A percentile compares a stretch with the other conserved stretches of the same genome.
phyloP scores from a whole-genome alignment of 1,140 invertebrate genomes.

The Lucilia cuprina region DNA sequence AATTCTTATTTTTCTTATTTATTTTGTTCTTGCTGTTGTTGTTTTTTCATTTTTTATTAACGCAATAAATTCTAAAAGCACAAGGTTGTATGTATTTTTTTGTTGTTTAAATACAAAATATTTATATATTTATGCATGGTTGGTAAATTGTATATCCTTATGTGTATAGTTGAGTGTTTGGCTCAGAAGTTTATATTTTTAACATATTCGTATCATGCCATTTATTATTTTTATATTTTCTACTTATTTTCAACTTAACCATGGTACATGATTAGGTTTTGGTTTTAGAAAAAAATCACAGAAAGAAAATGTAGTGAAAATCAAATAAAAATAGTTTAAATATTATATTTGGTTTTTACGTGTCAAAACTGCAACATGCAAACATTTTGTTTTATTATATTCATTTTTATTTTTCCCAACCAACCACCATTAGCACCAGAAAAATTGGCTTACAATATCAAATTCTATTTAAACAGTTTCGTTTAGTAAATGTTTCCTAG shows the following conservation, averaged over 20 bases:
- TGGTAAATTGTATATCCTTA: not conserved
- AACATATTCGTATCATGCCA: not conserved
- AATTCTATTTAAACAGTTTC: too few species aligned
- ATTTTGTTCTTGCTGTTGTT: not conserved
- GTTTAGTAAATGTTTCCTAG: not conserved
- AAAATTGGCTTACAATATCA: not conserved
- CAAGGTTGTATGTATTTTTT: not conserved
- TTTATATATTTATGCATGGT: too few species aligned
- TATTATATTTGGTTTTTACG: not conserved
- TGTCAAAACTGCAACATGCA: conserved; percentile 10
- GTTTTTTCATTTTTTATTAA: not conserved
- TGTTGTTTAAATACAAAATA: not conserved
- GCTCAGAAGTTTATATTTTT: not conserved
- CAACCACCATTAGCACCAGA: not conserved
- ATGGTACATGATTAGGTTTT: not conserved
- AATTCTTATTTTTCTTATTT: not conserved
- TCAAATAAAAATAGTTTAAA: not conserved
- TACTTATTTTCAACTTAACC: not conserved
- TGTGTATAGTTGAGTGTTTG: not conserved
- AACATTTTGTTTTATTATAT: not conserved
- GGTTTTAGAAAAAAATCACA: not conserved
- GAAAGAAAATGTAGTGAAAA: not conserved
- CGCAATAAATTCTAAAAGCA: not conserved
- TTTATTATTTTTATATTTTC: not conserved
- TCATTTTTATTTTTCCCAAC: too few species aligned